Percentiles rank a stretch among this genome's conserved stretches.
These are phyloP conservation scores for Syrrhaptes paradoxus DNA, from an alignment of 2,113 vertebrate species.

Conservation along the genomic window DNA sequence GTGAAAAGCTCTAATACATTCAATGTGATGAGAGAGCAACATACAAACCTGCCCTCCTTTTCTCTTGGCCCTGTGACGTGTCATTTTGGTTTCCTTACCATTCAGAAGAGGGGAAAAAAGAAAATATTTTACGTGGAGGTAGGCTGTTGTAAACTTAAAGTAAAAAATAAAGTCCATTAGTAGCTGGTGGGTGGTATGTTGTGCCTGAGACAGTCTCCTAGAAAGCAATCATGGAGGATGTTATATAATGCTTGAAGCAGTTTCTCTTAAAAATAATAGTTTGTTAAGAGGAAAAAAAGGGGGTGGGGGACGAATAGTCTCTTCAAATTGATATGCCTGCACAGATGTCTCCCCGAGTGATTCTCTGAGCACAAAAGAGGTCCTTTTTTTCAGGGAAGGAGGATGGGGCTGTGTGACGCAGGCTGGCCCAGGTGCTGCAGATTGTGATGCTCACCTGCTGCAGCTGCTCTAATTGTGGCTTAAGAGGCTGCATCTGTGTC, in stretches of 20 bases:
- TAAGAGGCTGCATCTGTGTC: neutral
- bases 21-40: neutral
- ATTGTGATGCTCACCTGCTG: accelerated
- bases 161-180: neutral
- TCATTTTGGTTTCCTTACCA: neutral
- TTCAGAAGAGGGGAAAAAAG: neutral
- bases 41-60: neutral
- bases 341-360: neutral
- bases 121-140: neutral
- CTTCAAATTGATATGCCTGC: neutral
- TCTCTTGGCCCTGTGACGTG: neutral
- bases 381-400: accelerated
- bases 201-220: neutral
- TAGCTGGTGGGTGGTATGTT: neutral
- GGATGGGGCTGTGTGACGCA: neutral
- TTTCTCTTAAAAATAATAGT: neutral
- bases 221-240: neutral
- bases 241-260: neutral
- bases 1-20: neutral
- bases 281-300: neutral
- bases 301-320: accelerated
- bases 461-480: neutral
- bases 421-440: neutral
- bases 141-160: neutral
- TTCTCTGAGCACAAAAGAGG: neutral